These are phyloP conservation scores for Hyles vespertilio DNA, from an alignment of 1,140 invertebrate genomes.

Conservation along the genomic window DNA sequence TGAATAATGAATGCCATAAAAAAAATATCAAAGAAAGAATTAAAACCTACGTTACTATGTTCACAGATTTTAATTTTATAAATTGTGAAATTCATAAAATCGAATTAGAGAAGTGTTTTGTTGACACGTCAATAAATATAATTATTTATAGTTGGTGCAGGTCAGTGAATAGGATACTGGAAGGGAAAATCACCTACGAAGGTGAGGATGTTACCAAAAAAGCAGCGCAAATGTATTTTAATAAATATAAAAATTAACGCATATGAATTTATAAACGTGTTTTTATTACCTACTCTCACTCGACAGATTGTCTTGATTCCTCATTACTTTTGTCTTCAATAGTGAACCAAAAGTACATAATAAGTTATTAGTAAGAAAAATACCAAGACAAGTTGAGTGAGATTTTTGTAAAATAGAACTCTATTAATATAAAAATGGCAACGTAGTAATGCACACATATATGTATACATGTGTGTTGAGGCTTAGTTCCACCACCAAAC, in stretches of 20 bases:
- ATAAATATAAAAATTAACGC: not conserved
- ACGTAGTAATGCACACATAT: too few species aligned
- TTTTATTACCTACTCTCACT: too few species aligned
- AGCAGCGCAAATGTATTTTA: conserved; percentile 17
- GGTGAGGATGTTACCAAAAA: conserved; percentile 11
- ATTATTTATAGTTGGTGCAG: conserved; percentile 25
- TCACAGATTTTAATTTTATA: conserved; percentile 13
- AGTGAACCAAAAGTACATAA: too few species aligned
- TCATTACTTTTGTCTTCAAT: too few species aligned
- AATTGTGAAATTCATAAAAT: conserved; percentile 17
- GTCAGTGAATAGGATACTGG: conserved; percentile 1
- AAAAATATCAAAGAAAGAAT: conserved; percentile 16
- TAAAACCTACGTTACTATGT: conserved; percentile 8
- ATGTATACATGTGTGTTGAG: too few species aligned
- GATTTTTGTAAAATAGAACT: too few species aligned
- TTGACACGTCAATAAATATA: conserved; percentile 16
- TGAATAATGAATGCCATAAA: conserved; percentile 12
- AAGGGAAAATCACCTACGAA: conserved; percentile 17
- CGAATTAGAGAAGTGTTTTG: conserved; percentile 17
- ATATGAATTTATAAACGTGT: too few species aligned
- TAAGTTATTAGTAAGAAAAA: too few species aligned
- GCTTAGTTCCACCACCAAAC: too few species aligned
- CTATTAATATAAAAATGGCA: too few species aligned
- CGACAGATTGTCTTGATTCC: too few species aligned
- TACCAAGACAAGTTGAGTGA: too few species aligned